These are phyloP conservation scores for Loris lydekkerianus DNA, from an alignment of 2,797 vertebrate genomes.

Conservation along the genomic window DNA sequence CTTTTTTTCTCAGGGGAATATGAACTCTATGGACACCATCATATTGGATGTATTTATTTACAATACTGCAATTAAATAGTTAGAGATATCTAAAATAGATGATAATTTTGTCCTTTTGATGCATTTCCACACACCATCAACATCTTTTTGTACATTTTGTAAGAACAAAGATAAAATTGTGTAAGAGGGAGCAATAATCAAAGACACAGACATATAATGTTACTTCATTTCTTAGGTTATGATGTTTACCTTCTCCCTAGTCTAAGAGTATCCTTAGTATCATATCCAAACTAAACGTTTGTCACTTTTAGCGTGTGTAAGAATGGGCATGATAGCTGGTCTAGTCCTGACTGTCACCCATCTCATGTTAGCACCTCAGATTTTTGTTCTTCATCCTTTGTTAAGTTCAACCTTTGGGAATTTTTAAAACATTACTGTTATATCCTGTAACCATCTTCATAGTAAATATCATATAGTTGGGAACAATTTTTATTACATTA, in stretches of 20 bases:
- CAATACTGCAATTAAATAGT: constrained; percentile 29
- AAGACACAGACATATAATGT: background rate
- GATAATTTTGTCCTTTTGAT: constrained; percentile 56
- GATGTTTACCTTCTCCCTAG: background rate
- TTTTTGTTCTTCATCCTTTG: constrained; percentile 57
- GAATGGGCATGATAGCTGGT: background rate
- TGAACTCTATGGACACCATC: background rate
- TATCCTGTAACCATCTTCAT: constrained; percentile 4
- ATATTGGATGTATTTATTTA: constrained; percentile 33
- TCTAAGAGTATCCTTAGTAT: background rate
- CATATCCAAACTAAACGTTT: background rate
- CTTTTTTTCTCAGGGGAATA: constrained; percentile 44
- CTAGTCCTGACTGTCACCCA: background rate
- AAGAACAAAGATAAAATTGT: constrained; percentile 64
- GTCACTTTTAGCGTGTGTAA: background rate
- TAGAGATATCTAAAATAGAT: constrained; percentile 30
- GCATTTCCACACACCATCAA: constrained; percentile 14
- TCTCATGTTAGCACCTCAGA: background rate
- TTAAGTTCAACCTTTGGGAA: background rate
- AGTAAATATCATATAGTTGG: constrained; percentile 28
- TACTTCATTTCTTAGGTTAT: constrained; percentile 36
- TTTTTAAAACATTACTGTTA: constrained; percentile 32
- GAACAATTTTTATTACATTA: constrained; percentile 29
- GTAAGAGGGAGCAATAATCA: background rate
- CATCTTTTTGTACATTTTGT: constrained; percentile 51